A percentile compares a stretch with the other conserved stretches of the same genome.
Evolutionary conservation across 2,797 vertebrate genomes (phyloP).

Genomic region (Falco cherrug): DNA sequence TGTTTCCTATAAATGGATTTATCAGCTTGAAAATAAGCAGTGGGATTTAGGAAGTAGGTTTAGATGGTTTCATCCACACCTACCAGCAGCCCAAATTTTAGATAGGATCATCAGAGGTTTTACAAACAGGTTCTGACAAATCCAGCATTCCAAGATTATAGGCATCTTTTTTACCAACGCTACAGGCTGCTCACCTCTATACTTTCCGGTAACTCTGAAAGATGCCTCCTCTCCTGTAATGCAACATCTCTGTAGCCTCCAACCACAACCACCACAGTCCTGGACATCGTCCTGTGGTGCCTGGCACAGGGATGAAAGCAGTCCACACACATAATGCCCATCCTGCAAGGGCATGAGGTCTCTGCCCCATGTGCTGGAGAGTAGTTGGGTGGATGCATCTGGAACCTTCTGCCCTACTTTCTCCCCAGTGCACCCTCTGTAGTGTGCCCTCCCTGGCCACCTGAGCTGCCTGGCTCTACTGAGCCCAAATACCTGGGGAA

Average conservation of each 20-base stretch:
- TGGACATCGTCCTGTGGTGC: fast-evolving
- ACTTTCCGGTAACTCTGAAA: not conserved
- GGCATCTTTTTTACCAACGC: not conserved
- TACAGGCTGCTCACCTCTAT: not conserved
- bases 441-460: not conserved
- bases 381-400: not conserved
- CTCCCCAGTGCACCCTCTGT: fast-evolving
- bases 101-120: not conserved
- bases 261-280: fast-evolving
- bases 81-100: not conserved
- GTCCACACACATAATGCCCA: not conserved
- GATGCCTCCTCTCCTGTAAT: not conserved
- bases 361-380: fast-evolving
- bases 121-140: not conserved
- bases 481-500: not conserved
- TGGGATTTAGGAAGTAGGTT: not conserved
- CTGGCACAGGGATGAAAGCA: not conserved
- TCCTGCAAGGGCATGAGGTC: not conserved
- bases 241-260: not conserved
- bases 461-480: not conserved
- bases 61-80: not conserved
- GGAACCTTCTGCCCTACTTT: not conserved
- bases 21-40: slow-evolving; percentile 5
- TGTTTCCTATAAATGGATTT: slow-evolving; percentile 10
- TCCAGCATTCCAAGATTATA: not conserved